A percentile compares a stretch with the other conserved stretches of the same genome.
Conservation (phyloP, 2,113 vertebrate genomes). For the Eurypyga helias region DNA sequence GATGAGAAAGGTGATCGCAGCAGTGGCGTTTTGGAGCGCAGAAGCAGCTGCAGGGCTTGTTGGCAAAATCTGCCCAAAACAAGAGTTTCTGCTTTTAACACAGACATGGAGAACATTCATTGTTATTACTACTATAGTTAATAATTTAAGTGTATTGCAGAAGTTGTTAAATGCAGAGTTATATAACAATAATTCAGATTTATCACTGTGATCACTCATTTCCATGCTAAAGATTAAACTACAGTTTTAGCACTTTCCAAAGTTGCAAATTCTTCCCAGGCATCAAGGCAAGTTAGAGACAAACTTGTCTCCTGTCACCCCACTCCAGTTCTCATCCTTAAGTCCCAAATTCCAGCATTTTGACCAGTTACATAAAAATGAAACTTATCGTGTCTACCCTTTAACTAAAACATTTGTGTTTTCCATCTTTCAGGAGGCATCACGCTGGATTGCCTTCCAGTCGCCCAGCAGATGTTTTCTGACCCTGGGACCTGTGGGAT, state of each 20-base stretch:
- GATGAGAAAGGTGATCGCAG: background rate
- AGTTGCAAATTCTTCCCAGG: background rate
- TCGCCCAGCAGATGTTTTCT: background rate
- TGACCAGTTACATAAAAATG: background rate
- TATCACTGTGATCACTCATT: background rate
- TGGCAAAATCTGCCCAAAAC: background rate
- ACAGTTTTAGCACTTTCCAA: background rate
- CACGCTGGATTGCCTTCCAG: background rate
- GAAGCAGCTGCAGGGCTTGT: background rate
- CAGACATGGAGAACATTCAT: background rate
- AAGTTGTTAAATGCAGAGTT: background rate
- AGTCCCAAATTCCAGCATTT: background rate
- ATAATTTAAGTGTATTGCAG: background rate
- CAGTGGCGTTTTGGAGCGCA: background rate
- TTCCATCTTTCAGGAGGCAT: background rate
- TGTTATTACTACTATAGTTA: background rate
- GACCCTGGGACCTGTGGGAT: background rate
- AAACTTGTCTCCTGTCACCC: background rate
- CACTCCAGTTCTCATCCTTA: background rate
- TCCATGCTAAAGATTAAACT: background rate
- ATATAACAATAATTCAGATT: background rate
- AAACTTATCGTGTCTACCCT: background rate
- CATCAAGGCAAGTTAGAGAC: background rate
- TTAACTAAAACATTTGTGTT: background rate
- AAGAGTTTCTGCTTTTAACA: background rate